These are phyloP conservation scores for Gadopsis bispinosus DNA, from an alignment of 2,797 vertebrate genomes.

Conservation along the genomic window DNA sequence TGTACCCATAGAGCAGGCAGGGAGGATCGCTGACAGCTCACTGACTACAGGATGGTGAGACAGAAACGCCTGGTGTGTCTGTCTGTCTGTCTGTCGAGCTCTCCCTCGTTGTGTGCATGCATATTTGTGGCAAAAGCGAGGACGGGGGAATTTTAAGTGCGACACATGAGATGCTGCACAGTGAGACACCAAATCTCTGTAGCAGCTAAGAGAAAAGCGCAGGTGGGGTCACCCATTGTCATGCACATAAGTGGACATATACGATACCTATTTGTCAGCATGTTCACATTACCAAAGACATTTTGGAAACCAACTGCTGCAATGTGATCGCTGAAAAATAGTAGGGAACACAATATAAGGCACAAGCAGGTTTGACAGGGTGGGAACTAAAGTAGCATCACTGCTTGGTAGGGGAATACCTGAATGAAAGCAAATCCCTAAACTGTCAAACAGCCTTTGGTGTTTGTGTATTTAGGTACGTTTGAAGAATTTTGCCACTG, in stretches of 20 bases:
- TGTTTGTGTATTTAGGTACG: slow-evolving; percentile 72
- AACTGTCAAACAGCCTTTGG: slow-evolving; percentile 53
- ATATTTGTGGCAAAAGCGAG: slow-evolving; percentile 2
- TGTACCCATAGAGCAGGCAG: slow-evolving; percentile 72
- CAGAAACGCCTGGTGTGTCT: slow-evolving; percentile 67
- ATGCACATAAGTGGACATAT: slow-evolving; percentile 58
- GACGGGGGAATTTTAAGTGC: slow-evolving; percentile 49
- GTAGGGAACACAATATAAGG: slow-evolving; percentile 56
- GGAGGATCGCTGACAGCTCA: slow-evolving; percentile 80
- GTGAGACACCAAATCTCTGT: slow-evolving; percentile 52
- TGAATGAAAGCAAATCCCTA: slow-evolving; percentile 71
- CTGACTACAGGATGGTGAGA: slow-evolving; percentile 78
- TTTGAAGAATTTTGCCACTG: slow-evolving; percentile 79
- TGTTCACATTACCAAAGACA: slow-evolving; percentile 70
- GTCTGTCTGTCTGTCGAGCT: slow-evolving; percentile 48
- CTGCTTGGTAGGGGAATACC: slow-evolving; percentile 77
- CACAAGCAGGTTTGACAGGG: slow-evolving; percentile 68
- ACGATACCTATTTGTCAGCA: slow-evolving; percentile 69
- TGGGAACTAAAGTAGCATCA: slow-evolving; percentile 64
- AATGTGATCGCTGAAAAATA: slow-evolving; percentile 69
- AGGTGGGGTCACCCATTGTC: slow-evolving; percentile 73
- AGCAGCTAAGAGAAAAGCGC: slow-evolving; percentile 70
- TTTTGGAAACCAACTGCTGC: slow-evolving; percentile 64
- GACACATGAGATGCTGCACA: slow-evolving; percentile 52
- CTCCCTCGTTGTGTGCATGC: slow-evolving; percentile 33